Evolutionary conservation across 23 tunicate species (phyloP), one percentile per base, ranked within the genome.

Genomic region (Styela clava): DNA sequence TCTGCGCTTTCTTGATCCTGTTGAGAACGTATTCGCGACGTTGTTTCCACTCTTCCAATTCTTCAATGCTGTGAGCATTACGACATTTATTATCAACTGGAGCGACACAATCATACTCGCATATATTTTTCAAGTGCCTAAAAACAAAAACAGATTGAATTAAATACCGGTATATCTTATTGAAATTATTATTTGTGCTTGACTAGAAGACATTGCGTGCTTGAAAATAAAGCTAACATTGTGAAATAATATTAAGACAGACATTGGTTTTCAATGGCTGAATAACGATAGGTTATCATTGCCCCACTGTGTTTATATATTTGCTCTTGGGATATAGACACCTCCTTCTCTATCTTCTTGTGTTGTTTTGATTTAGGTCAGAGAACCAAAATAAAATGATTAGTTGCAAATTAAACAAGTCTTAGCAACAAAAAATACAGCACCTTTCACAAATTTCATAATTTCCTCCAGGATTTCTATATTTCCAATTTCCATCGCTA

Each of bases 401-500:
- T n/a, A n/a, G n/a, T n/a, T n/a, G n/a, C n/a, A n/a, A n/a, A n/a
- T n/a, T n/a, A n/a, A n/a, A n/a, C n/a, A n/a, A n/a, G n/a, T n/a
- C n/a, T n/a, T n/a, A n/a, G n/a, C n/a, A n/a, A n/a, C n/a, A n/a
- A n/a, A n/a, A n/a, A n/a, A n/a, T n/a, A n/a, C n/a, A n/a, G n/a
- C 63, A 91, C 97, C 89, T 86, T 63, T 91, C 89, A 70, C 97
- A 91, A 23, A 91, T 25, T 62, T 91, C 83, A 68, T 84, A 82
- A 63, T 85, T 78, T 33, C 97, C 97, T 2, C 97, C 97, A 3
- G 97, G 97, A 44, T 83, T 85, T n/a, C 97, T 61, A 82, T 65
- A 85, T 26, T 71, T 85, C 97, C 97, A 91, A 82, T 91, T 83
- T 31, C 97, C 97, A 63, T 86, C 97, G 69, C 84, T 78, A 56